Evolutionary conservation across 1,140 invertebrate species (phyloP).

Genomic region (Paracyclopina nana): DNA sequence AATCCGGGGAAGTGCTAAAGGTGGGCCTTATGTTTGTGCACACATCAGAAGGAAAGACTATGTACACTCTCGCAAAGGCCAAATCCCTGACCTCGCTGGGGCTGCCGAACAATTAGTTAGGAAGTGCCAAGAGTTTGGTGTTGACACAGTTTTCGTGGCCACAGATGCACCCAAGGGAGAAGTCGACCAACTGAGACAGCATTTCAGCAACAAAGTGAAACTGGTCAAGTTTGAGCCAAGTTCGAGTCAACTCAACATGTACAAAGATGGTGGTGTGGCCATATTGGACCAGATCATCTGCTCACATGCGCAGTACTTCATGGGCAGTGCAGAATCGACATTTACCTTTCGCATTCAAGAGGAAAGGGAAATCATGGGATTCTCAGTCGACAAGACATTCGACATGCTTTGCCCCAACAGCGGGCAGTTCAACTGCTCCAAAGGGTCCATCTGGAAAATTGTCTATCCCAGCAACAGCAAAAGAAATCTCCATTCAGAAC

Average conservation of each 20-base stretch:
- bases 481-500: too few species aligned
- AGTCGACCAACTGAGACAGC: not conserved
- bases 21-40: conserved; percentile 52
- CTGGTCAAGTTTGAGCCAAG: conserved; percentile 32
- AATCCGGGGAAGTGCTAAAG: conserved; percentile 27
- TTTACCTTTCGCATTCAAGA: conserved; percentile 92
- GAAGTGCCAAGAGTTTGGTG: conserved; percentile 34
- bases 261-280: conserved; percentile 58
- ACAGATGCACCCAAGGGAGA: conserved; percentile 44
- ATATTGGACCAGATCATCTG: conserved; percentile 93
- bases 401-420: conserved; percentile 49
- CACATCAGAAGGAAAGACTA: conserved; percentile 74
- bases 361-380: conserved; percentile 82
- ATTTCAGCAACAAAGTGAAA: conserved; percentile 22
- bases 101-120: conserved; percentile 47
- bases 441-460: conserved; percentile 1
- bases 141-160: conserved; percentile 52
- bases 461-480: not conserved
- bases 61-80: conserved; percentile 37
- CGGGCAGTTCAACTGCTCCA: conserved; percentile 4
- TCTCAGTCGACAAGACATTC: conserved; percentile 56
- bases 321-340: conserved; percentile 81
- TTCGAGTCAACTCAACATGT: conserved; percentile 25
- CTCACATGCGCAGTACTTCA: conserved; percentile 60
- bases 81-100: conserved; percentile 46